Evolutionary conservation across 2,797 vertebrate species (phyloP).

Genomic region (Buceros bicornis): DNA sequence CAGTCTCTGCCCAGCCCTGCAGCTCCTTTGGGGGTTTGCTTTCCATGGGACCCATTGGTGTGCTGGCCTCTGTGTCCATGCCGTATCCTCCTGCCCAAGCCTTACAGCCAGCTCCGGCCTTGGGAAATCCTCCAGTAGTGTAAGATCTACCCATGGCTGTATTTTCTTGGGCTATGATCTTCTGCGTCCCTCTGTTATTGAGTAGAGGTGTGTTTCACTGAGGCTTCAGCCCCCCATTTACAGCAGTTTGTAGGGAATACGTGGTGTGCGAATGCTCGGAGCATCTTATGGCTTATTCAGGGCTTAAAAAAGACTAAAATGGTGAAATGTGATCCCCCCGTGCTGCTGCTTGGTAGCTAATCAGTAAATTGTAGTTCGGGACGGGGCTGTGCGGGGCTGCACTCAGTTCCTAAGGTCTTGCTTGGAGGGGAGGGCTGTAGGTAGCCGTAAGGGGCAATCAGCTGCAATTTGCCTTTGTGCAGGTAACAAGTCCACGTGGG

Average conservation of each 20-base stretch:
- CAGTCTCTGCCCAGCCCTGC: background rate
- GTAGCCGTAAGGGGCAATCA: background rate
- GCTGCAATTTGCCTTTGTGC: background rate
- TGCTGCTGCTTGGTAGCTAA: slow-evolving; percentile 17
- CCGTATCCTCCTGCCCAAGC: background rate
- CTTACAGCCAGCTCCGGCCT: background rate
- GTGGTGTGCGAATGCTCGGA: background rate
- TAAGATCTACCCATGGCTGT: background rate
- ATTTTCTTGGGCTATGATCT: rapidly evolving
- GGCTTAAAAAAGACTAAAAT: slow-evolving; percentile 37
- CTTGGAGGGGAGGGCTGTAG: background rate
- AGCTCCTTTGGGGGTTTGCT: background rate
- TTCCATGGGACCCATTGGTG: background rate
- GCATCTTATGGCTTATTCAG: background rate
- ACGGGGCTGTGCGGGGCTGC: background rate
- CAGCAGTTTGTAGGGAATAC: background rate
- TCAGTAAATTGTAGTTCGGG: slow-evolving; percentile 41
- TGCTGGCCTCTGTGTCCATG: background rate
- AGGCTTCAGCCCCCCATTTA: background rate
- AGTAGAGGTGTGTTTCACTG: background rate
- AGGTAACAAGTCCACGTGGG: background rate
- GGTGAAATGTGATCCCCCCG: background rate
- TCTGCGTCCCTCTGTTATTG: background rate
- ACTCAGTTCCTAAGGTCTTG: background rate
- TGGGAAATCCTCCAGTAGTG: background rate